Conservation (phyloP, 35 echinoderm and acorn worm species). For the Eucidaris tribuloides region DNA sequence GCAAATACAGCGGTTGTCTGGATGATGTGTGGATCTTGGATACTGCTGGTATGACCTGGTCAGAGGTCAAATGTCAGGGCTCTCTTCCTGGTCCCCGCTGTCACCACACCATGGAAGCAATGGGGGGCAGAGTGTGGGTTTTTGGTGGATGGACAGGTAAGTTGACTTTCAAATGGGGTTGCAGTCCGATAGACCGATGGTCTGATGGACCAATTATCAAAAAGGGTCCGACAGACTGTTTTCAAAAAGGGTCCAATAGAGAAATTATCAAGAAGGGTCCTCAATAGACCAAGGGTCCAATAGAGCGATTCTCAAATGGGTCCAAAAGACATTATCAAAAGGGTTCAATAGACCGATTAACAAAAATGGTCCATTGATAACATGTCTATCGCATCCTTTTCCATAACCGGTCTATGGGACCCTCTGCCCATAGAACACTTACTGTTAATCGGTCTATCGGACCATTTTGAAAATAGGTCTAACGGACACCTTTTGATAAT, state of each 20-base stretch:
- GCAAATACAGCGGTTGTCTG: conserved; percentile 44
- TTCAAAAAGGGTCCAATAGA: neutral
- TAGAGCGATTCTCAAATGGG: neutral
- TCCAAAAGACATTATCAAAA: neutral
- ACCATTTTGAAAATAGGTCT: no score
- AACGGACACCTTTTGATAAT: no score
- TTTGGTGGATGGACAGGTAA: conserved; percentile 65
- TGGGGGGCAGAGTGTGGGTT: conserved; percentile 17
- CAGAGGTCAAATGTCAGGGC: conserved; percentile 7
- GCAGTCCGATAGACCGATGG: no score
- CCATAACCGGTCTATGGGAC: no score
- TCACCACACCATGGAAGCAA: conserved; percentile 37
- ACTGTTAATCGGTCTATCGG: no score
- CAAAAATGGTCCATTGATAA: neutral
- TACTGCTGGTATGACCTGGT: conserved; percentile 44
- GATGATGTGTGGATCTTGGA: conserved; percentile 48
- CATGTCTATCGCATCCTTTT: no score
- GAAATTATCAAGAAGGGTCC: neutral
- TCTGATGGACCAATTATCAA: no score
- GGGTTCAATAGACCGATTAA: neutral
- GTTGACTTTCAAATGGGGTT: neutral
- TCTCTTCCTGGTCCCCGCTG: conserved; percentile 25
- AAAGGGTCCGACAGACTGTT: neutral
- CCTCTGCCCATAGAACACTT: no score
- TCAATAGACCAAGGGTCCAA: neutral